These are phyloP conservation scores for Calliopsis andreniformis DNA, from an alignment of 1,140 invertebrate genomes.

Conservation along the genomic window DNA sequence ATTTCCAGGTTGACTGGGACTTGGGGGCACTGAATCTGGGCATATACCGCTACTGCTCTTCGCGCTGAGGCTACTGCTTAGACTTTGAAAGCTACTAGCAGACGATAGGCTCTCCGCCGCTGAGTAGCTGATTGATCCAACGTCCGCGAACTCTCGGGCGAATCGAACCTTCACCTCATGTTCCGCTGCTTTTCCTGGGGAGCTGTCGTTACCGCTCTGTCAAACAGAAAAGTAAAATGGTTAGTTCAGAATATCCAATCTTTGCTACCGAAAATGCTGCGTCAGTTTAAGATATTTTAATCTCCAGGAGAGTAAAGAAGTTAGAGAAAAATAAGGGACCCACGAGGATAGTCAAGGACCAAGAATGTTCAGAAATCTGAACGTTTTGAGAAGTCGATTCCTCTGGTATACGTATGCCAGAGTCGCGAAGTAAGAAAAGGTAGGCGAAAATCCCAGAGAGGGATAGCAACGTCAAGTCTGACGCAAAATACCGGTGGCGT, in stretches of 20 bases:
- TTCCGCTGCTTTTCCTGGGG: slow-evolving; percentile 48
- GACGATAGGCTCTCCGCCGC: slow-evolving; percentile 68
- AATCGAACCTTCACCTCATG: slow-evolving; percentile 73
- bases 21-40: slow-evolving; percentile 51
- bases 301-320: no score
- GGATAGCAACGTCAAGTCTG: background rate
- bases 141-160: slow-evolving; percentile 70
- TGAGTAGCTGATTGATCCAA: slow-evolving; percentile 28
- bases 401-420: no score
- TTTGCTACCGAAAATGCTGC: no score
- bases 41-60: slow-evolving; percentile 71
- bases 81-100: slow-evolving; percentile 73
- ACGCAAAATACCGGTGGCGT: slow-evolving; percentile 60
- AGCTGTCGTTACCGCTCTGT: slow-evolving; percentile 64
- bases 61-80: slow-evolving; percentile 67
- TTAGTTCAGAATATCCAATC: no score
- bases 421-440: no score
- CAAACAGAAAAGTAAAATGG: background rate
- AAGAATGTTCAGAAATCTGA: no score
- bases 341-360: no score
- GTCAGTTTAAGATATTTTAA: no score
- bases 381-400: no score
- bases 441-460: background rate
- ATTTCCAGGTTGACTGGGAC: slow-evolving; percentile 30
- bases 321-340: no score